A percentile compares a stretch with the other conserved stretches of the same genome.
Conservation (phyloP, 2,113 vertebrate species). For the Ascaphus truei region DNA sequence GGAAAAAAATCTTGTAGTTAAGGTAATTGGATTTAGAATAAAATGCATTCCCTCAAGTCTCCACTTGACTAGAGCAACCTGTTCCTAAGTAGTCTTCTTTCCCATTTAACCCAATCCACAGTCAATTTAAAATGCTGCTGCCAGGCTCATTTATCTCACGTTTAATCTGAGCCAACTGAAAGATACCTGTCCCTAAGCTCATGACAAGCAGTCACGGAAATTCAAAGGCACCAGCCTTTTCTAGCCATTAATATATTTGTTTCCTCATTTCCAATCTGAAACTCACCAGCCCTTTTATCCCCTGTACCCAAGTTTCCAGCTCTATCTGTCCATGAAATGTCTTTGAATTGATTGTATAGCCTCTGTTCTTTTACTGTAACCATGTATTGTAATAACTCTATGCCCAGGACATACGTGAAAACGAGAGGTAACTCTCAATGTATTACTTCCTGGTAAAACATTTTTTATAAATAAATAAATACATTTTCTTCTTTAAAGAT, state of each 20-base stretch:
- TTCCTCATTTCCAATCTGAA: neutral
- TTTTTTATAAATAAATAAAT: too few relatives aligned
- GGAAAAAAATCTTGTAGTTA: constrained; percentile 18
- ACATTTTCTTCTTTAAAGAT: too few relatives aligned
- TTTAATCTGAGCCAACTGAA: neutral
- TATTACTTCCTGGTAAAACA: too few relatives aligned
- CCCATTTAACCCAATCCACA: constrained; percentile 5
- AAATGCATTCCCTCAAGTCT: neutral
- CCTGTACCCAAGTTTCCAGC: too few relatives aligned
- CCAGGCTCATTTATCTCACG: neutral
- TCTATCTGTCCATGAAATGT: too few relatives aligned
- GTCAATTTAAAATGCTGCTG: neutral
- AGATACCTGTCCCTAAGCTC: neutral
- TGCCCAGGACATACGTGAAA: too few relatives aligned
- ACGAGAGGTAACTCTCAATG: too few relatives aligned
- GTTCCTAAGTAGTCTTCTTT: constrained; percentile 4
- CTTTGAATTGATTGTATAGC: too few relatives aligned
- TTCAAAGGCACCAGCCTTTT: neutral
- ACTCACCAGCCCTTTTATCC: too few relatives aligned
- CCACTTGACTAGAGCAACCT: constrained; percentile 3
- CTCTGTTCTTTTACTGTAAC: too few relatives aligned
- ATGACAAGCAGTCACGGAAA: neutral
- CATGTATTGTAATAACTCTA: too few relatives aligned
- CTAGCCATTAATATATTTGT: neutral
- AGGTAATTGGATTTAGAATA: constrained; percentile 20